Base-by-base conservation (phyloP, 2,797 vertebrate species). In the Cyclura pinguis region DNA sequence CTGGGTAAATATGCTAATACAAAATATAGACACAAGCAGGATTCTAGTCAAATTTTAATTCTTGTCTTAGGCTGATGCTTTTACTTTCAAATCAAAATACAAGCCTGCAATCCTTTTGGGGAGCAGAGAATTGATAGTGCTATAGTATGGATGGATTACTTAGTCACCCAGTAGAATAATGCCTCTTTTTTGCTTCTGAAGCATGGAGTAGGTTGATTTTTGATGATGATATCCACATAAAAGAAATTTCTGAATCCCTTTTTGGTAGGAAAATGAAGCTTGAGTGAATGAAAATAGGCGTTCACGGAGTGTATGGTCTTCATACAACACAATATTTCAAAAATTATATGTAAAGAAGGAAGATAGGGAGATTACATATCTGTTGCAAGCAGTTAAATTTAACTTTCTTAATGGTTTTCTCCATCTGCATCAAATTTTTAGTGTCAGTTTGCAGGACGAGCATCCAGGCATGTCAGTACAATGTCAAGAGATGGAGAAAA, bases 181-280 rank as follows among this genome's bases (percentile, higher is more conserved):
- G 91, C 90, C 86, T 95, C 92, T 93, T 91, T 81, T 32, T 83
- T 73, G 1, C 74, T 67, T 1, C 81, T 86, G 38, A 89, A 92
- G 87, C 29, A 80, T 32, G 78, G 59, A 18, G 47, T 47, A 47
- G 29, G 4, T 59, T 52, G 29, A 84, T 73, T 59, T 78, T 3
- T 5, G 29, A 57, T 35, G 67, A 38, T 38, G 29, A 16, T 12
- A 62, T 78, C 88, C 47, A 2, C 35, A 52, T 0, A 7, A 90
- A 89, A 80, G 22, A 10, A 82, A 81, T 38, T 85, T 92, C 29
- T 32, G 14, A 80, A 55, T 55, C n/a, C 50, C 52, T 5, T 55
- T 12, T 80, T 55, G 13, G 14, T 55, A 47, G 29, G 29, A 78
- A 78, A 80, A 80, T 80, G 78, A 4, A 55, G 78, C 50, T 55